Evolutionary conservation across 30 jellyfish, hydroid and myxozoan genomes (phyloP).

Genomic region (Aurelia coerulea): DNA sequence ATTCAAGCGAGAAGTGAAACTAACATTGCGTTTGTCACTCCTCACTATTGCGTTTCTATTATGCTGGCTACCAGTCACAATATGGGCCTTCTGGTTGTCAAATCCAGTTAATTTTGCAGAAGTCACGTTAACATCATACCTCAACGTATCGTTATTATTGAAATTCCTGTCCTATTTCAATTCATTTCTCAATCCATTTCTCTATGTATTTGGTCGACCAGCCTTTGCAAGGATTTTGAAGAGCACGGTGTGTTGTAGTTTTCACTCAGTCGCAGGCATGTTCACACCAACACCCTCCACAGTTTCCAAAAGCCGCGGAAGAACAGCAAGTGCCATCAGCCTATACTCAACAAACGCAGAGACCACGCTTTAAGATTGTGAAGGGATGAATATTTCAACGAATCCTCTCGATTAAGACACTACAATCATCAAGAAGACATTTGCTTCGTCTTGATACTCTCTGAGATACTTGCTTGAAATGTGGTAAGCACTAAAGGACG

Average conservation of each 20-base stretch:
- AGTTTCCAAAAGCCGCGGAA: too few relatives aligned
- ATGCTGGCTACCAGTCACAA: constrained; percentile 51
- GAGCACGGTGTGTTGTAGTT: constrained; percentile 1
- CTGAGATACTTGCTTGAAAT: too few relatives aligned
- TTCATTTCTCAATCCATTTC: constrained; percentile 44
- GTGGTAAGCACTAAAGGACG: too few relatives aligned
- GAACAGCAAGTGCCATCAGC: background rate
- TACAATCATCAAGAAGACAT: too few relatives aligned
- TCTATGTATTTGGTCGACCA: constrained; percentile 47
- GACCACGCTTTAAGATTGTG: too few relatives aligned
- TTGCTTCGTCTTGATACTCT: too few relatives aligned
- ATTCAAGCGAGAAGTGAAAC: constrained; percentile 22
- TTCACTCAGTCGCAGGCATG: too few relatives aligned
- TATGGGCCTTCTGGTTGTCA: constrained; percentile 28
- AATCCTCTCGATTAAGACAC: too few relatives aligned
- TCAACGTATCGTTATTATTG: background rate
- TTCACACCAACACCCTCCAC: too few relatives aligned
- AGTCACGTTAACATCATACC: background rate
- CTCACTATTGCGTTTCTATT: constrained; percentile 23
- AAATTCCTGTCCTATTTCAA: constrained; percentile 32
- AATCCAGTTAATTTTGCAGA: background rate
- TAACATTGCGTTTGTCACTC: constrained; percentile 17
- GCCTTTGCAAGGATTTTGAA: constrained; percentile 40
- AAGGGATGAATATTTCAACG: too few relatives aligned
- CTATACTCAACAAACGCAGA: background rate